phyloP scores from a whole-genome alignment of 2,888 invertebrate genomes.

The Alloscopus bannaensis region DNA sequence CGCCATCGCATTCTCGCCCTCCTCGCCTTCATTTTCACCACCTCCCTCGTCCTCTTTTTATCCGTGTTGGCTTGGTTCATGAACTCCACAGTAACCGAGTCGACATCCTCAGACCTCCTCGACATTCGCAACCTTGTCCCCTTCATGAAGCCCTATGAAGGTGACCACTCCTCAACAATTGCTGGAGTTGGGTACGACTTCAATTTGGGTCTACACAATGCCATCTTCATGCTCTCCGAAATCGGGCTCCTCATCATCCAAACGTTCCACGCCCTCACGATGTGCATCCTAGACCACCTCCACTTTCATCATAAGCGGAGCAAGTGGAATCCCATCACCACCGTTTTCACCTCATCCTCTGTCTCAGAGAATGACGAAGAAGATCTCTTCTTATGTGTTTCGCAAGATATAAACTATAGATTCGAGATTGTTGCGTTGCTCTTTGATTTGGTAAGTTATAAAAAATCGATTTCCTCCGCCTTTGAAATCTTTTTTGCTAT shows the following conservation, averaged over 20 bases:
- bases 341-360: slow-evolving; percentile 18
- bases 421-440: slow-evolving; percentile 69
- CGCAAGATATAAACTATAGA: slow-evolving; percentile 70
- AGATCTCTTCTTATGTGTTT: slow-evolving; percentile 65
- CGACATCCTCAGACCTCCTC: slow-evolving; percentile 30
- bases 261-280: slow-evolving; percentile 68
- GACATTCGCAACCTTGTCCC: slow-evolving; percentile 40
- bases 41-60: slow-evolving; percentile 65
- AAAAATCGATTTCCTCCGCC: too few species aligned
- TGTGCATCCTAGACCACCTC: slow-evolving; percentile 70
- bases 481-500: too few species aligned
- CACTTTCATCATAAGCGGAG: slow-evolving; percentile 42
- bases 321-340: slow-evolving; percentile 49
- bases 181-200: slow-evolving; percentile 60
- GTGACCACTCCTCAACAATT: not conserved
- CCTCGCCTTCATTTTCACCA: slow-evolving; percentile 65
- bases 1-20: slow-evolving; percentile 67
- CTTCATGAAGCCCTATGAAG: slow-evolving; percentile 46
- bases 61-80: slow-evolving; percentile 68
- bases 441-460: slow-evolving; percentile 71
- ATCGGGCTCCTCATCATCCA: slow-evolving; percentile 69
- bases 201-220: slow-evolving; percentile 70
- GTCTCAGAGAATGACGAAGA: slow-evolving; percentile 52
- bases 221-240: slow-evolving; percentile 71
- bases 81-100: slow-evolving; percentile 45